Evolutionary conservation across 2,797 vertebrate species (phyloP), one percentile per base, ranked within the genome.

Genomic region (Sus cebifrons): DNA sequence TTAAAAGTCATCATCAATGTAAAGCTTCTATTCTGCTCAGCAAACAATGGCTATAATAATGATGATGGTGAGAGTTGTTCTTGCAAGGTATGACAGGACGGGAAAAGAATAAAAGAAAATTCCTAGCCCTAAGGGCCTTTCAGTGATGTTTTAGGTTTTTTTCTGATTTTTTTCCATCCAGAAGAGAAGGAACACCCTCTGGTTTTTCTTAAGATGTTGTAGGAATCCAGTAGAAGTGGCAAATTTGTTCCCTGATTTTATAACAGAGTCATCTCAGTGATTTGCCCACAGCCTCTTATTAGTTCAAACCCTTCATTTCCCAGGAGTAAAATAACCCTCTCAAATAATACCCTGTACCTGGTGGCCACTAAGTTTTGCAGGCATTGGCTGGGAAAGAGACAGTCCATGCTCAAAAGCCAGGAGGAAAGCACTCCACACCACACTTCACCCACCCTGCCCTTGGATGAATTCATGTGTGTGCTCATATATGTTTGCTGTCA

Each of bases 261-360:
- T 78, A 92, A 87, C n/a, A 68, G 68, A 70, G 14, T 92, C 29
- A 88, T 95, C 94, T 58, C 90, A 95, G 70, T 90, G 74, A 84
- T 75, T 25, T 85, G 25, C 27, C 21, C n/a, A 64, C 25, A 95
- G 29, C 12, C 54, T 54, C 54, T 89, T 92, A 81, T 88, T 87
- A 54, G 86, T 84, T 29, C 62, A 94, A 86, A 82, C 3, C 89
- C 49, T 95, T 60, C 64, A 82, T 88, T 96, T 96, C 73, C 64
- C 17, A 92, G 36, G 17, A 94, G 67, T 56, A 95, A 85, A 96
- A 85, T 85, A 58, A 86, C 21, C 44, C 27, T n/a, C 62, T 89
- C 29, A 60, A 93, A 64, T 93, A 81, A 44, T 71, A 62, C 56
- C 29, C 6, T 62, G 44, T 79, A 27, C 23, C 78, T 70, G 27